Evolutionary conservation across 2,797 vertebrate genomes (phyloP), one percentile per base, ranked within the genome.

Genomic region (Epinephelus awoara): DNA sequence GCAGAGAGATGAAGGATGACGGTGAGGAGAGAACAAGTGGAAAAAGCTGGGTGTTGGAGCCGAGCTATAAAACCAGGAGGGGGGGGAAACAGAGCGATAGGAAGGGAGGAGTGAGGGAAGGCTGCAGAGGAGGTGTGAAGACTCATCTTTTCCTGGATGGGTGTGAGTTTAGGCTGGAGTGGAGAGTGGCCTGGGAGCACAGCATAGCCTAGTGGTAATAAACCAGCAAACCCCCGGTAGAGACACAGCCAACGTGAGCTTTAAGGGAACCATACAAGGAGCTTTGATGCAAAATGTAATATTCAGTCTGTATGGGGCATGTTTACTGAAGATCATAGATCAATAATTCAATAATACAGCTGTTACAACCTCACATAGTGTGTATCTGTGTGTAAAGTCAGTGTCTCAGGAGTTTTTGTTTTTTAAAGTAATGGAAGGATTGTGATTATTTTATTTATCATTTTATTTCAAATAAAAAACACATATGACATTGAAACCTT

Each of bases 81-180:
- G 79, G 79, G 14, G 0, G 57, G 59, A 44, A 21, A 55, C 44
- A 42, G 54, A 79, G 80, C 51, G 70, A 86, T 85, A 79, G 81
- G 80, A 84, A 69, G 68, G 67, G 73, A 63, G 70, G 86, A 74
- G 54, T 76, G 66, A 50, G 72, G 79, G 77, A 77, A 58, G 85
- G 77, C 86, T 84, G 69, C 81, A 85, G 90, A 82, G 72, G 70
- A 95, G 86, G 94, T 93, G 95, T 94, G 94, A 92, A 89, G 87
- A 90, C 87, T 92, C 88, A 89, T 94, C 93, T 95, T 90, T 88
- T 90, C 86, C 80, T 90, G 91, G 86, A 92, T 88, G 91, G 89
- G 93, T 85, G 82, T 86, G 89, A 91, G 89, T 77, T 85, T 72
- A 70, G 86, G 78, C 82, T 83, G 71, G 74, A 82, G 80, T 66